Evolutionary conservation across 2,888 invertebrate genomes (phyloP).

Genomic region (Ectemnius continuus): DNA sequence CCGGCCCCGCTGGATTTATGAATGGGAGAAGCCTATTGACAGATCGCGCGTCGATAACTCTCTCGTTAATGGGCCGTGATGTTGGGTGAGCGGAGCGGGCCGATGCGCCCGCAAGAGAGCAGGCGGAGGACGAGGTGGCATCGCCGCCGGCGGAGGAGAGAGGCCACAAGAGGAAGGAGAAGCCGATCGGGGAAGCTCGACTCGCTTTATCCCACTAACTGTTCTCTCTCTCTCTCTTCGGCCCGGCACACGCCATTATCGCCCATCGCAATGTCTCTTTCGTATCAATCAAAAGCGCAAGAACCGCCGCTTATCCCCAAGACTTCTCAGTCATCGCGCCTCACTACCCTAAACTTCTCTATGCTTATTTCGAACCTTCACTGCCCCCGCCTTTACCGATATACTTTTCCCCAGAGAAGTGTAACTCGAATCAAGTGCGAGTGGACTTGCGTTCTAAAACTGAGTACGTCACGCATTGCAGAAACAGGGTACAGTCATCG

Average conservation of each 20-base stretch:
- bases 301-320: too few relatives aligned
- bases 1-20: conserved; percentile 67
- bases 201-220: conserved; percentile 46
- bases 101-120: conserved; percentile 46
- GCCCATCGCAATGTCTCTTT: not conserved
- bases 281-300: too few relatives aligned
- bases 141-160: conserved; percentile 20
- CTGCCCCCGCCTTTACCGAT: too few relatives aligned
- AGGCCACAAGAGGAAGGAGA: conserved; percentile 24
- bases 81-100: conserved; percentile 53
- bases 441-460: too few relatives aligned
- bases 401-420: too few relatives aligned
- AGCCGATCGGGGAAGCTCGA: conserved; percentile 40
- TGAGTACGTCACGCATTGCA: too few relatives aligned
- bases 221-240: conserved; percentile 21
- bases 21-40: conserved; percentile 72
- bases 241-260: conserved; percentile 42
- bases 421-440: too few relatives aligned
- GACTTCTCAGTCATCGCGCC: too few relatives aligned
- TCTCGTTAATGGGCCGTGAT: conserved; percentile 66
- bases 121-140: conserved; percentile 20
- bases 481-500: too few relatives aligned
- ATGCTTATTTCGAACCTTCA: too few relatives aligned
- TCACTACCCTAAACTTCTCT: too few relatives aligned
- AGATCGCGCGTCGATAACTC: conserved; percentile 70